Evolutionary conservation across 2,888 invertebrate species (phyloP).

Genomic region (Epiblema foenella): DNA sequence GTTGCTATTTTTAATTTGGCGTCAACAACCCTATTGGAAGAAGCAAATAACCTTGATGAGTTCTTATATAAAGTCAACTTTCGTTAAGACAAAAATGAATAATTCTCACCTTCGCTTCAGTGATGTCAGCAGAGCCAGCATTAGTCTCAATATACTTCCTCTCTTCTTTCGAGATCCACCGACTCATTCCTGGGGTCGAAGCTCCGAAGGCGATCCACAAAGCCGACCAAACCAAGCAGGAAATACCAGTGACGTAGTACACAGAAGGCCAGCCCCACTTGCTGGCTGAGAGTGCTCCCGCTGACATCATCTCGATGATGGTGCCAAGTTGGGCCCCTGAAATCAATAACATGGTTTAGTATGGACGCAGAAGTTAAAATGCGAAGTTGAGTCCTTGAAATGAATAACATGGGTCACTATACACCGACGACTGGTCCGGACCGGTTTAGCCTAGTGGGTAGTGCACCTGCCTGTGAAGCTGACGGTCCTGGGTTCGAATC

Average conservation of each 20-base stretch:
- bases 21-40: no score
- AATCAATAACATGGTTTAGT: not conserved
- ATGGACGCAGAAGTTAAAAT: not conserved
- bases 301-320: slow-evolving; percentile 89
- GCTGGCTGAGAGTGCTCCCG: slow-evolving; percentile 89
- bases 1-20: no score
- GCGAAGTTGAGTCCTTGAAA: no score
- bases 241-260: slow-evolving; percentile 89
- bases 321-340: slow-evolving; percentile 93
- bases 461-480: no score
- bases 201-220: slow-evolving; percentile 87
- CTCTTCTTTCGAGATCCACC: slow-evolving; percentile 87
- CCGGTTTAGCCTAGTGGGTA: no score
- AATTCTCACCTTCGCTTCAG: slow-evolving; percentile 35
- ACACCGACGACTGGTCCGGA: no score
- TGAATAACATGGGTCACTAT: no score
- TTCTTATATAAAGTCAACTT: no score
- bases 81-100: not conserved
- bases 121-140: slow-evolving; percentile 68
- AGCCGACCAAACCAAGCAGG: slow-evolving; percentile 86
- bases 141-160: slow-evolving; percentile 87
- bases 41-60: no score
- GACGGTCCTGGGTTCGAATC: no score
- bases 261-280: slow-evolving; percentile 91
- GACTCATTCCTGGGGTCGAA: slow-evolving; percentile 86